Evolutionary conservation across 2,113 vertebrate genomes (phyloP).

Genomic region (Perca schrenkii): DNA sequence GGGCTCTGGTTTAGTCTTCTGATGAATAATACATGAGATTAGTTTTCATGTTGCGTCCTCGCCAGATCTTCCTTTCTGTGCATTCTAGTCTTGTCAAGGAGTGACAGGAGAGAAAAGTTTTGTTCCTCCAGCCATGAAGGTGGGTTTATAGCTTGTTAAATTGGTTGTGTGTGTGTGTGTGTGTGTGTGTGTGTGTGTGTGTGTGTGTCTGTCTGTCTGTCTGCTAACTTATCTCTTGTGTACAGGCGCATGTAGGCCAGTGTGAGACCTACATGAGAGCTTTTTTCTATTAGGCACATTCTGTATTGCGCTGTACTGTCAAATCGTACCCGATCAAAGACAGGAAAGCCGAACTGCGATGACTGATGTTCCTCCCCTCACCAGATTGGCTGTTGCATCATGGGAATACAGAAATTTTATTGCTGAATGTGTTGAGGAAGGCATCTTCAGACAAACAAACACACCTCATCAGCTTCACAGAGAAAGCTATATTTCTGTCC

Average conservation of each 20-base stretch:
- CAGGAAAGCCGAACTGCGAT: conserved; percentile 36
- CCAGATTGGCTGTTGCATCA: conserved; percentile 58
- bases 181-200: conserved; percentile 13
- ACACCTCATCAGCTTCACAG: conserved; percentile 3
- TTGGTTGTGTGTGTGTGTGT: background rate
- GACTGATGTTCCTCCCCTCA: conserved; percentile 67
- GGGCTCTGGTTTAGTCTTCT: conserved; percentile 66
- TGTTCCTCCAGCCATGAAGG: conserved; percentile 60
- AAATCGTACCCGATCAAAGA: conserved; percentile 51
- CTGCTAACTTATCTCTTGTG: conserved; percentile 15
- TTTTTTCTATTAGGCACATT: conserved; percentile 25
- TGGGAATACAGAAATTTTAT: conserved; percentile 56
- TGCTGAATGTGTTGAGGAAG: conserved; percentile 41
- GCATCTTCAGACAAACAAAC: conserved; percentile 29
- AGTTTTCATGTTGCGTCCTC: conserved; percentile 60
- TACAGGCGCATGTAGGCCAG: conserved; percentile 18
- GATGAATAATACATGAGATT: conserved; percentile 76
- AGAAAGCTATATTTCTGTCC: background rate
- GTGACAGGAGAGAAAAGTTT: conserved; percentile 41
- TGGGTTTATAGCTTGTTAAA: conserved; percentile 45
- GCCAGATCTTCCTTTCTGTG: conserved; percentile 34
- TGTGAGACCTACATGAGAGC: background rate
- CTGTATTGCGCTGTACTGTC: conserved; percentile 46
- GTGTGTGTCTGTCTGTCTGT: background rate
- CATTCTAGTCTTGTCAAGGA: conserved; percentile 38